These are phyloP conservation scores for Montipora capricornis DNA, from an alignment of 64 coral and sea anemone species.

Conservation along the genomic window DNA sequence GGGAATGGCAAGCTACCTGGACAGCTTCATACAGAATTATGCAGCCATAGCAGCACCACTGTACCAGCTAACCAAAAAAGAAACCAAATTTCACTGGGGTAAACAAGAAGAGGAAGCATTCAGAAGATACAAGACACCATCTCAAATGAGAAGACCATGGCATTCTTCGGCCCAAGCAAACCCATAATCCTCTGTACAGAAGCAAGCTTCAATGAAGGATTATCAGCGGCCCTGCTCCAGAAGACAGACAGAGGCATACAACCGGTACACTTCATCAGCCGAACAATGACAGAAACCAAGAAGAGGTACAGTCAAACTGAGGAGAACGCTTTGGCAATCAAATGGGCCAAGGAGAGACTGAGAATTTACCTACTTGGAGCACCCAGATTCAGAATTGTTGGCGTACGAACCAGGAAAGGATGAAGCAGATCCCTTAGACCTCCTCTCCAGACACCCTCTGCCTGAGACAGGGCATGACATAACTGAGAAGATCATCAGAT, in stretches of 20 bases:
- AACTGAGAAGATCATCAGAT: constrained; percentile 48
- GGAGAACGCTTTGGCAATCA: constrained; percentile 74
- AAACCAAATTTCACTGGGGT: constrained; percentile 63
- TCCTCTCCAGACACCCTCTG: constrained; percentile 65
- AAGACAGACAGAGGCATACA: constrained; percentile 73
- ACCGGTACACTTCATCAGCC: constrained; percentile 77
- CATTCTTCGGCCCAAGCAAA: constrained; percentile 50
- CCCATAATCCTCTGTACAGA: constrained; percentile 69
- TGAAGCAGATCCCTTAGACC: constrained; percentile 62
- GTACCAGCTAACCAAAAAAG: constrained; percentile 40
- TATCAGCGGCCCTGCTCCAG: constrained; percentile 63
- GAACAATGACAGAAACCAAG: constrained; percentile 75
- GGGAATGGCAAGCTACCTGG: constrained; percentile 76
- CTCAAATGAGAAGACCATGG: constrained; percentile 44
- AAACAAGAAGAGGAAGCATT: constrained; percentile 62
- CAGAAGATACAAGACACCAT: constrained; percentile 39
- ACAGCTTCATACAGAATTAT: constrained; percentile 68
- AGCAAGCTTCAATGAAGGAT: constrained; percentile 64
- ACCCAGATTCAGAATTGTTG: constrained; percentile 73
- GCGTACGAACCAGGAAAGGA: constrained; percentile 58
- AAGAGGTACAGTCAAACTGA: constrained; percentile 79
- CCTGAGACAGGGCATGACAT: constrained; percentile 51
- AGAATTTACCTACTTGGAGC: constrained; percentile 80
- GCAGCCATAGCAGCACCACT: constrained; percentile 59
- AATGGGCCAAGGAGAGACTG: constrained; percentile 74